A percentile compares a stretch with the other conserved stretches of the same genome.
phyloP scores from a whole-genome alignment of 2,797 vertebrate genomes.

The Leptatherina wallacei region DNA sequence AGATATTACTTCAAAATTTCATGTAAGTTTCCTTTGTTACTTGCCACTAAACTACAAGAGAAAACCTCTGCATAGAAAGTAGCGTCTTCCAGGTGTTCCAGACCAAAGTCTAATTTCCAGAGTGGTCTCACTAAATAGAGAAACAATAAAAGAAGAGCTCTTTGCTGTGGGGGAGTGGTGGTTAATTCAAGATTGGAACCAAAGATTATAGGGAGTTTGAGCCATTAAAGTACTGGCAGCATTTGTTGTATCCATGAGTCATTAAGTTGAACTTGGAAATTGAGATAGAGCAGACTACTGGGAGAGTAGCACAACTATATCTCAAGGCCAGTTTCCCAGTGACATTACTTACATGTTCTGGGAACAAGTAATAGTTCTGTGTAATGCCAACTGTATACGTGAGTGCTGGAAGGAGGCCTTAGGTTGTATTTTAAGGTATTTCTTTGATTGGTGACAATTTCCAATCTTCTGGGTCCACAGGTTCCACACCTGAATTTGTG shows the following conservation, averaged over 20 bases:
- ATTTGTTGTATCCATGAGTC: conserved; percentile 58
- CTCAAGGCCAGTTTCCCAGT: conserved; percentile 21
- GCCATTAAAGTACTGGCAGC: conserved; percentile 45
- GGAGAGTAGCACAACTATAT: conserved; percentile 8
- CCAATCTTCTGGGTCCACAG: background rate
- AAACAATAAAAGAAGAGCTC: conserved; percentile 16
- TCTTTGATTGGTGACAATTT: conserved; percentile 24
- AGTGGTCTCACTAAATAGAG: conserved; percentile 6
- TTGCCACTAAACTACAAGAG: background rate
- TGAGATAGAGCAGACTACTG: conserved; percentile 20
- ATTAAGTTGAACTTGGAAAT: conserved; percentile 53
- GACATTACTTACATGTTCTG: conserved; percentile 2
- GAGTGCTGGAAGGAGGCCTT: background rate
- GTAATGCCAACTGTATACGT: conserved; percentile 1
- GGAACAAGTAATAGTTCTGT: background rate
- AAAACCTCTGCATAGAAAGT: background rate
- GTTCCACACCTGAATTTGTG: conserved; percentile 4
- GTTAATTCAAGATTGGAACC: conserved; percentile 44
- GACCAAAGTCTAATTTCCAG: conserved; percentile 22
- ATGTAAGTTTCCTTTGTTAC: background rate
- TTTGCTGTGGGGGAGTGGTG: conserved; percentile 15
- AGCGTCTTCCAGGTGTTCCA: background rate
- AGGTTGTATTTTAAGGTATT: conserved; percentile 6
- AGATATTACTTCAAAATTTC: background rate
- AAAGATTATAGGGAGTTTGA: conserved; percentile 34